Conservation (phyloP, 1,140 invertebrate genomes). For the Saccostrea glomerata region DNA sequence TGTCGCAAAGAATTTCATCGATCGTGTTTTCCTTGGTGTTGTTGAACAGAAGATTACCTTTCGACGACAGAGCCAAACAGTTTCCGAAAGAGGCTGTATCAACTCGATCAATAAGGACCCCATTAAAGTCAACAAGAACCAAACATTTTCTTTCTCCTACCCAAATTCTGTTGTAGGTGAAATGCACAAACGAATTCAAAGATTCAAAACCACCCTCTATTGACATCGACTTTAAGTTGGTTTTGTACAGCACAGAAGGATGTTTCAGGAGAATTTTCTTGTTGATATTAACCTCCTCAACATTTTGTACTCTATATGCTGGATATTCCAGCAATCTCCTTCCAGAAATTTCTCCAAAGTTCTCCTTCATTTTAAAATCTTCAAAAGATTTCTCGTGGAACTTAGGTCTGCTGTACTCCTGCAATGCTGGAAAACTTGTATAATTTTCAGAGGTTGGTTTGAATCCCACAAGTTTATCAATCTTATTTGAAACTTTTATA, state of each 20-base stretch:
- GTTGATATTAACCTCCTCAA: not conserved
- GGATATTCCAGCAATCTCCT: not conserved
- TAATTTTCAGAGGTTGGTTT: not conserved
- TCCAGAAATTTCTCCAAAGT: not conserved
- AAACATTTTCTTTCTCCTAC: not conserved
- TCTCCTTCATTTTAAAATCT: not conserved
- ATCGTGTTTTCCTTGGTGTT: not conserved
- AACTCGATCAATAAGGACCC: not conserved
- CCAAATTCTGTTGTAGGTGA: not conserved
- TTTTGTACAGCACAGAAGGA: not conserved
- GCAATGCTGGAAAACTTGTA: not conserved
- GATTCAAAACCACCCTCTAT: not conserved
- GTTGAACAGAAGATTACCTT: not conserved
- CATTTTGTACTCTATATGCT: not conserved
- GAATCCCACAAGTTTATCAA: not conserved
- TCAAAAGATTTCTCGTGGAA: not conserved
- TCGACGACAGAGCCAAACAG: not conserved
- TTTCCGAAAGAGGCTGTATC: not conserved
- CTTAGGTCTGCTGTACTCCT: not conserved
- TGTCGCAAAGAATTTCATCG: not conserved
- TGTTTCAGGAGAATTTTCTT: not conserved
- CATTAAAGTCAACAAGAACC: not conserved
- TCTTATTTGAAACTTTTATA: not conserved
- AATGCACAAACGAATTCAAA: not conserved
- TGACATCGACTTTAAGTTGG: not conserved